phyloP scores from a whole-genome alignment of 2,113 vertebrate species.

The Dendropsophus ebraccatus region DNA sequence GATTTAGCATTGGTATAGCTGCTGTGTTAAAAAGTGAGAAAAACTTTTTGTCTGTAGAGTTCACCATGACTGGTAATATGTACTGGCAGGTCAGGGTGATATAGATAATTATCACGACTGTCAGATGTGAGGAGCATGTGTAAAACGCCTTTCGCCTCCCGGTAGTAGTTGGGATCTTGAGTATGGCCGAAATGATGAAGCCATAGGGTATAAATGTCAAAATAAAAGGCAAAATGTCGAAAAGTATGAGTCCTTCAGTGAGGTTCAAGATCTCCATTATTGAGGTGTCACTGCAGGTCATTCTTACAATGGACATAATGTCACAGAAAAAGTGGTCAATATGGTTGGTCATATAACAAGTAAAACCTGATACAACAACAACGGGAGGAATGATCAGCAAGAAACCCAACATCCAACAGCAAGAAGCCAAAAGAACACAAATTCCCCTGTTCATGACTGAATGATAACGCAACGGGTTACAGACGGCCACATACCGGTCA shows the following conservation, averaged over 20 bases:
- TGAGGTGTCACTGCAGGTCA: conserved; percentile 52
- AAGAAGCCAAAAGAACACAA: not conserved
- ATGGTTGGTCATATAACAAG: conserved; percentile 45
- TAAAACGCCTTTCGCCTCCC: not conserved
- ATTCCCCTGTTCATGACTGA: not conserved
- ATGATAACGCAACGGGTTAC: conserved; percentile 32
- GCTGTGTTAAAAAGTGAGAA: conserved; percentile 15
- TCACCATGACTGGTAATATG: not conserved
- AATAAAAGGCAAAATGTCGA: conserved; percentile 35
- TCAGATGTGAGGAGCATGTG: conserved; percentile 30
- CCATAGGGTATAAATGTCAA: conserved; percentile 54
- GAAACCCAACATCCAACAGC: conserved; percentile 21
- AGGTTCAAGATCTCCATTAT: conserved; percentile 43
- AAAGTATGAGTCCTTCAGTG: conserved; percentile 20
- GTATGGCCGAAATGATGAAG: conserved; percentile 50
- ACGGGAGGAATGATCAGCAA: conserved; percentile 13
- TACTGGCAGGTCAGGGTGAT: not conserved
- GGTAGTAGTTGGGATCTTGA: conserved; percentile 29
- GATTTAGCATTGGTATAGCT: not conserved
- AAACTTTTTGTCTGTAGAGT: conserved; percentile 1
- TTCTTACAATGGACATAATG: conserved; percentile 47
- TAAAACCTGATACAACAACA: conserved; percentile 36
- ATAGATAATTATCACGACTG: not conserved
- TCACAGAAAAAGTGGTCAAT: conserved; percentile 61
- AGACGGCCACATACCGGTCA: conserved; percentile 22